phyloP scores from a whole-genome alignment of 2,888 invertebrate genomes.

The Dryomyza anilis region DNA sequence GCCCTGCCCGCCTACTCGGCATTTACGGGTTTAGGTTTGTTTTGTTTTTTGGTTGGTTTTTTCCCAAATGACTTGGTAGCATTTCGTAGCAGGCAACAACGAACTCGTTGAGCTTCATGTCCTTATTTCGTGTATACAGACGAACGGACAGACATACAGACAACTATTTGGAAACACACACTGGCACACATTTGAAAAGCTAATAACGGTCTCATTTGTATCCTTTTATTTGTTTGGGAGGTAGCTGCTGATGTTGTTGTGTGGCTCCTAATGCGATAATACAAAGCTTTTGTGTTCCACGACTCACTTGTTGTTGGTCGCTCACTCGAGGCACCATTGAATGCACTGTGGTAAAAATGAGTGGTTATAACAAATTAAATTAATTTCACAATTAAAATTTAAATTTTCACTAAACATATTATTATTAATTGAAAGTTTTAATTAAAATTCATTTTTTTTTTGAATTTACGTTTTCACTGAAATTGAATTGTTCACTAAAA shows the following conservation, averaged over 20 bases:
- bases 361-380: background rate
- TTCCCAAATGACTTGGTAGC: background rate
- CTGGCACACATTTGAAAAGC: background rate
- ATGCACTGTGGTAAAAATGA: background rate
- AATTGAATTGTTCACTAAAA: no score
- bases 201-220: constrained; percentile 5
- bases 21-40: no score
- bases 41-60: background rate
- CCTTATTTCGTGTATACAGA: no score
- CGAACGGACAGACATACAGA: background rate
- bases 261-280: background rate
- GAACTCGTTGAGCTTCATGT: no score
- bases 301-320: constrained; percentile 8
- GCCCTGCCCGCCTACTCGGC: no score
- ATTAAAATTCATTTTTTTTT: background rate
- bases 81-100: background rate
- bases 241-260: background rate
- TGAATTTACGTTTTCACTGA: background rate
- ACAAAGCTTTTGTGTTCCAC: constrained; percentile 3
- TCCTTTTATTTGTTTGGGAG: background rate
- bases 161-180: background rate
- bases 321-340: background rate
- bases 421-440: background rate
- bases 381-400: no score
- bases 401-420: background rate